Conservation (phyloP, 2,888 invertebrate species). For the Trichopoda pennipes region DNA sequence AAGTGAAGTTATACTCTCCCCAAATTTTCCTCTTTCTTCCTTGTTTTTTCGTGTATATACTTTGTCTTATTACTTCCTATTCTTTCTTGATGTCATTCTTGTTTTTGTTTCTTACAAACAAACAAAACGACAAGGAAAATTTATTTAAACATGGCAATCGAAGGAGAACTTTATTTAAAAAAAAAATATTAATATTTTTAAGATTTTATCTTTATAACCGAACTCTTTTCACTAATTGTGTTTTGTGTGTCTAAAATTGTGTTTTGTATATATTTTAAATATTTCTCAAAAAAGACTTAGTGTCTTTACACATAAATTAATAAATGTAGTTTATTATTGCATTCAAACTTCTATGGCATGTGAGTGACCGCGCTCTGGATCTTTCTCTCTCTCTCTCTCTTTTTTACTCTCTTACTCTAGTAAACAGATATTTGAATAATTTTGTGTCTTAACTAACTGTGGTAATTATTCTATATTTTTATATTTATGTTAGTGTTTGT, state of each 20-base stretch:
- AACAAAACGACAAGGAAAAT: neutral
- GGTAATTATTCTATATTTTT: constrained; percentile 37
- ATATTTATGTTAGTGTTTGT: constrained; percentile 41
- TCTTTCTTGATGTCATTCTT: constrained; percentile 13
- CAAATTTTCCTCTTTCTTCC: constrained; percentile 7
- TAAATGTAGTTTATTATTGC: constrained; percentile 20
- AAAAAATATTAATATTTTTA: neutral
- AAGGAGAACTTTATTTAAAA: constrained; percentile 1
- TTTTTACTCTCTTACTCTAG: neutral
- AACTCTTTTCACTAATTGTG: constrained; percentile 19
- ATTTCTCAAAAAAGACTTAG: constrained; percentile 5
- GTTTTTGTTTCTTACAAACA: neutral
- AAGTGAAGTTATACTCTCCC: constrained; percentile 83
- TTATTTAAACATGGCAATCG: constrained; percentile 4
- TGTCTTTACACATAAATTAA: constrained; percentile 1
- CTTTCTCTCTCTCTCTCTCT: neutral
- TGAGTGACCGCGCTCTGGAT: neutral
- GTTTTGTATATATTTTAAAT: constrained; percentile 37
- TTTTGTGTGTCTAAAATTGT: constrained; percentile 36
- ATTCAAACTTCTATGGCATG: neutral
- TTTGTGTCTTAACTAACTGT: constrained; percentile 47
- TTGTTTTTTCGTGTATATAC: constrained; percentile 22
- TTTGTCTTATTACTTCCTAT: constrained; percentile 5
- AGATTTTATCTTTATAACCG: constrained; percentile 12
- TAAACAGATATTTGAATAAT: constrained; percentile 22